Base-by-base conservation (phyloP, 2,113 vertebrate species). In the Dryoscopus gambensis region DNA sequence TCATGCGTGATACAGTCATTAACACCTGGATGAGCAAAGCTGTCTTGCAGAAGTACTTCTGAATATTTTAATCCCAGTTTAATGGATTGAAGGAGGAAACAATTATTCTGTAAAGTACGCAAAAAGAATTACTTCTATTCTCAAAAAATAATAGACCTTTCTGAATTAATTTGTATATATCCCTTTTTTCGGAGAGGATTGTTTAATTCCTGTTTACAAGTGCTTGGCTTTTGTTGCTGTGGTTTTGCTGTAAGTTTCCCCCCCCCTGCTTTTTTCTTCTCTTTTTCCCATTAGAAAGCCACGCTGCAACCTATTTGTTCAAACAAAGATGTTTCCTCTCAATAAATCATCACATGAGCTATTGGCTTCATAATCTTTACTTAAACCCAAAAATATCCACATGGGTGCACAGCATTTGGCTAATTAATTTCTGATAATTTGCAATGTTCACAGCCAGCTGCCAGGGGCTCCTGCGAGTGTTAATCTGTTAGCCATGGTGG, bases 351-450 rank as follows among this genome's bases (percentile, higher is more conserved):
- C 80, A 87, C 80, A 89, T 6, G 37, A 93, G 78, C 55, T 90
- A 95, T 91, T 89, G 86, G 35, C 84, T 91, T 81, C 44, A 39
- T 87, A 90, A 94, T 95, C 88, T 95, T 94, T 97, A 96, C 77
- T 96, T 89, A 95, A 95, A 96, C 67, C 8, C 78, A 80, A 84
- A 96, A 95, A 89, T 93, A 94, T 96, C 88, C 96, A 96, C 95
- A 96, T 93, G 92, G 82, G 75, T 92, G 96, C 92, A 92, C 96
- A 95, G 68, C 76, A 71, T 93, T 96, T 82, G 69, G 65, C 88
- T 96, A 97, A 97, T 96, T 97, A 96, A 97, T 97, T 96, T 97
- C 94, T 95, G 81, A 94, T 94, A 60, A 96, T 97, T 95, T 94
- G 83, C 80, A 75, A 2, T 23, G 76, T 70, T 91, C 97, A 35